Base-by-base conservation (phyloP, 30 jellyfish, hydroid and myxozoan genomes). In the Turritopsis rubra region DNA sequence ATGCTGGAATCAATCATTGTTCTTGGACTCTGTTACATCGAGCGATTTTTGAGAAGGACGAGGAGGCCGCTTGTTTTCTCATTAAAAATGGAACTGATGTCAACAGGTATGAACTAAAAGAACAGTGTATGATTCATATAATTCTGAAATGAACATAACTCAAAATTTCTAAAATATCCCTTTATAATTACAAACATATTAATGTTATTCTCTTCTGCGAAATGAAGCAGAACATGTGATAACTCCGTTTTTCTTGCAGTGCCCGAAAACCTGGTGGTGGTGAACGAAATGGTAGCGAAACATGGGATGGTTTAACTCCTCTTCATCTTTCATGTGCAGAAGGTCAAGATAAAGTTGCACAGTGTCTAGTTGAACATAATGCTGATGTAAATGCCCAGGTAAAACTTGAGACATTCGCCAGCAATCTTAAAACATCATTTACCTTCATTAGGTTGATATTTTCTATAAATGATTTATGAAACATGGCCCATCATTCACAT, bases 311-410 rank as follows among this genome's bases (percentile, higher is more conserved):
- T 65, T 81, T 86, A 31, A 84, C 96, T 27, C 96, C 97, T 1
- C 74, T 91, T 7, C 97, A 91, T 74, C 75, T 91, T 82, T 88
- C 97, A 18, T 91, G 97, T 66, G 97, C 89, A 41, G 90, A 94
- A 7, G 96, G 95, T 18, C 97, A 91, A 71, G 97, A 91, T 71
- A 54, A 87, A 84, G 89, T 84, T 54, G 97, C 86, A 1, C 97
- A 91, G 73, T 91, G 97, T 71, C 65, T 91, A 80, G 89, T 91
- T 0, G 97, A 91, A 73, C 86, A 85, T 66, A 83, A 75, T 75
- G 97, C 95, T 79, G 86, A 87, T 21, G 86, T 91, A 73, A 91
- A 91, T 60, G 80, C 94, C 24, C 97, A 91, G 91, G 97, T 91
- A 75, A 83, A n/a, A 65, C 54, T n/a, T n/a, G n/a, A n/a, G n/a